Evolutionary conservation across 2,888 invertebrate genomes (phyloP), one percentile per base, ranked within the genome.

Genomic region (Emmelina monodactyla): DNA sequence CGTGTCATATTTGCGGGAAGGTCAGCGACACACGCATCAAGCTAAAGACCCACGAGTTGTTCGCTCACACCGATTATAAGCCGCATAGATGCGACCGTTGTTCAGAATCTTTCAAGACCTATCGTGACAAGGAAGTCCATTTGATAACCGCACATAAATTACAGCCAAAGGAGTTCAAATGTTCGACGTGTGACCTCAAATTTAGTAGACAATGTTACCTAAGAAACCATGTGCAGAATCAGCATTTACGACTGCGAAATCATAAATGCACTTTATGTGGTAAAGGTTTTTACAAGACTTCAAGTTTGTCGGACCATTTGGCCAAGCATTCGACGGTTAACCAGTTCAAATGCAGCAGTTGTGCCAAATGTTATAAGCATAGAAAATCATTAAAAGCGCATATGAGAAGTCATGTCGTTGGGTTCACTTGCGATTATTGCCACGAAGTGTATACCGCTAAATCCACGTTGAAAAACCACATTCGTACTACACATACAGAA

Each of bases 21-120:
- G 37, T 52, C 0, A 61, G 56, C 19, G 44, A 51, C 4, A 58
- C 53, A 1, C 16, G n/a, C n/a, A n/a, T n/a, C n/a, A n/a, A n/a
- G n/a, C n/a, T n/a, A n/a, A n/a, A n/a, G n/a, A n/a, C 40, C n/a
- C 32, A 35, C 1, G 58, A 52, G 33, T 52, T 45, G 32, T 49
- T 51, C 11, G 30, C 46, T 7, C 60, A 62, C 31, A 32, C 11
- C 10, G 32, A 37, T 10, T 19, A 13, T 9, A 31, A 33, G 10
- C 34, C 39, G 11, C 22, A 3, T 48, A 55, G 50, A 31, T 78
- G 78, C 35, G 54, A 52, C 2, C 49, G 44, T 28, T 50, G 50
- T 14, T 22, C 43, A 2, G 42, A 46, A 6, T 42, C 35, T 16
- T 51, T 51, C 31, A 37, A 22, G 3, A 30, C 37, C 1, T 38